Percentiles rank a stretch among this genome's conserved stretches.
Evolutionary conservation across 2,113 vertebrate species (phyloP).

Genomic region (Pantherophis guttatus): DNA sequence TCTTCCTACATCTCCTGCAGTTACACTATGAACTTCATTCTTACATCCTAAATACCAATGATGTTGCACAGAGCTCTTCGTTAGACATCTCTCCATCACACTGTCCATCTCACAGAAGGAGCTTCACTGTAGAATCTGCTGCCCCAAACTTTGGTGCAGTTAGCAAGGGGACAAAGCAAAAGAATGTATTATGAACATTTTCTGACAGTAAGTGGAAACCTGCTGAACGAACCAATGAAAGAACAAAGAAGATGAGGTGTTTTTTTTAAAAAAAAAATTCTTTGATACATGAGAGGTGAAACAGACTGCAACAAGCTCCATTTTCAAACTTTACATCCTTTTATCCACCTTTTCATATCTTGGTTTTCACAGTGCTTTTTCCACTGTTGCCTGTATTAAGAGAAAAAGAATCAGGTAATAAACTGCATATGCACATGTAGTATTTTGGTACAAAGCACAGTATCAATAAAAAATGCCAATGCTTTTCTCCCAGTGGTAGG

Average conservation of each 20-base stretch:
- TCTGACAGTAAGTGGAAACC: not conserved
- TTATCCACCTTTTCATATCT: not conserved
- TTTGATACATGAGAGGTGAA: not conserved
- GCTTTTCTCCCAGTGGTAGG: not conserved
- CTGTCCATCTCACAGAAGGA: not conserved
- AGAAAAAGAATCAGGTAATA: not conserved
- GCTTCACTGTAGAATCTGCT: not conserved
- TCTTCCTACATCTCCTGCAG: not conserved
- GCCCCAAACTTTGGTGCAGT: not conserved
- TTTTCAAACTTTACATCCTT: not conserved
- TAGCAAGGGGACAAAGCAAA: not conserved
- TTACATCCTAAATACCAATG: not conserved
- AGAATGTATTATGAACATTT: not conserved
- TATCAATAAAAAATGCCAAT: too few relatives aligned
- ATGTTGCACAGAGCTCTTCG: not conserved
- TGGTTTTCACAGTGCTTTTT: conserved; percentile 9
- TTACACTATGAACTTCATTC: not conserved
- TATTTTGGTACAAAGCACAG: not conserved
- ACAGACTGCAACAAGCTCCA: not conserved
- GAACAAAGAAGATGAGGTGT: not conserved
- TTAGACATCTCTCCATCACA: not conserved
- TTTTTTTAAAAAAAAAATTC: not conserved
- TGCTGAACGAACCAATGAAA: not conserved
- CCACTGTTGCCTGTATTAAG: conserved; percentile 1
- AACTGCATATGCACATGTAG: not conserved